phyloP scores from a whole-genome alignment of 2,888 invertebrate species.

The Archips xylosteana region DNA sequence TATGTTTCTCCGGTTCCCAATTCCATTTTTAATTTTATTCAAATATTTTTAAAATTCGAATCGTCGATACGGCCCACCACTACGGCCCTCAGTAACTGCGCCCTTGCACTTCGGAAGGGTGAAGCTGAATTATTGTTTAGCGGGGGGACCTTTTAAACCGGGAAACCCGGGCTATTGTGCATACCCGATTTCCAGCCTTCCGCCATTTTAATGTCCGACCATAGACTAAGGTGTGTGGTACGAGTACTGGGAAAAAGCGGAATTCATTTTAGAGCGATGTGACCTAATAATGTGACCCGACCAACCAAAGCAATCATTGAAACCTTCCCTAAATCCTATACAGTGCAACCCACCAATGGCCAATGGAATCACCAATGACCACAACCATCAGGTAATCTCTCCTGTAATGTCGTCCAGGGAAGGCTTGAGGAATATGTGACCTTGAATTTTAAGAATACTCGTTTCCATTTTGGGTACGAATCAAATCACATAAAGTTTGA shows the following conservation, averaged over 20 bases:
- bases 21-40: slow-evolving; percentile 16
- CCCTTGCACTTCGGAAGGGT: slow-evolving; percentile 86
- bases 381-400: too few relatives aligned
- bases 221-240: slow-evolving; percentile 46
- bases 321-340: too few relatives aligned
- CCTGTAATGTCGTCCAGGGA: too few relatives aligned
- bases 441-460: too few relatives aligned
- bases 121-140: slow-evolving; percentile 85
- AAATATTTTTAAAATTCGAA: slow-evolving; percentile 5
- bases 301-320: too few relatives aligned
- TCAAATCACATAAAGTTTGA: too few relatives aligned
- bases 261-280: neutral
- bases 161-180: slow-evolving; percentile 85
- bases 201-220: slow-evolving; percentile 82
- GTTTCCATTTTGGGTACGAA: too few relatives aligned
- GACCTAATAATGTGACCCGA: too few relatives aligned
- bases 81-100: slow-evolving; percentile 79
- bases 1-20: too few relatives aligned
- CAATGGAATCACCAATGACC: too few relatives aligned
- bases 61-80: slow-evolving; percentile 56
- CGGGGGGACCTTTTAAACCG: slow-evolving; percentile 79
- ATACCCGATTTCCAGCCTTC: slow-evolving; percentile 83
- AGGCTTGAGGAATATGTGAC: too few relatives aligned
- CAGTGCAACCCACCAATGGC: too few relatives aligned
- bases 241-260: slow-evolving; percentile 16